These are phyloP conservation scores for Chaetodon trifasciatus DNA, from an alignment of 2,797 vertebrate genomes.

Conservation along the genomic window DNA sequence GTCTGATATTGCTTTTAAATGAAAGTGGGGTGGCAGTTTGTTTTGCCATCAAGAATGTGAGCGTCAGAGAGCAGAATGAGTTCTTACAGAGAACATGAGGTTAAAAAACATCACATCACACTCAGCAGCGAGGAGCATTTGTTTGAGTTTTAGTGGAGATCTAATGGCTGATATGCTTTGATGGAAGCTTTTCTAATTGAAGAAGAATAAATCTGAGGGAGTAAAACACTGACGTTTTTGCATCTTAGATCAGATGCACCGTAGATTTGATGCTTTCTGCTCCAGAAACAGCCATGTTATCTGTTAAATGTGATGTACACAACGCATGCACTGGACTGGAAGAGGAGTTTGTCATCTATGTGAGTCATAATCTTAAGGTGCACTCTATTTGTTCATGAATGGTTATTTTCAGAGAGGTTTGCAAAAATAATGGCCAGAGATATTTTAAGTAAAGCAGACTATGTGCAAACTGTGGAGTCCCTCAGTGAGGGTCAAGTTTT, in stretches of 20 bases:
- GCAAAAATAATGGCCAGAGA: slow-evolving; percentile 29
- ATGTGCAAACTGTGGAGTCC: background rate
- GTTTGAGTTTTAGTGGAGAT: background rate
- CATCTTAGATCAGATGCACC: background rate
- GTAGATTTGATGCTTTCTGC: slow-evolving; percentile 7
- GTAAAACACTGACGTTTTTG: background rate
- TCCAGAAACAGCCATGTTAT: slow-evolving; percentile 36
- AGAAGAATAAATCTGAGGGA: background rate
- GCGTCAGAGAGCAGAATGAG: background rate
- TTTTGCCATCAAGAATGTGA: background rate
- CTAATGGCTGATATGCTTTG: background rate
- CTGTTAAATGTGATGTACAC: slow-evolving; percentile 33
- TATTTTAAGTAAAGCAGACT: slow-evolving; percentile 22
- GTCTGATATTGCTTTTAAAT: slow-evolving; percentile 6
- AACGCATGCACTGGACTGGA: slow-evolving; percentile 28
- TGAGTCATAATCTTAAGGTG: slow-evolving; percentile 64
- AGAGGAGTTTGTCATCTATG: slow-evolving; percentile 12
- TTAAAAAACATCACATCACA: background rate
- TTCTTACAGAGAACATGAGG: background rate
- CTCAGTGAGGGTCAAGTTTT: background rate
- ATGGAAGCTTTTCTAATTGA: background rate
- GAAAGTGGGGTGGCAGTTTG: background rate
- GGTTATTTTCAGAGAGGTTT: slow-evolving; percentile 41
- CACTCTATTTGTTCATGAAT: slow-evolving; percentile 50
- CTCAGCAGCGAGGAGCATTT: background rate